phyloP scores from a whole-genome alignment of 2,797 vertebrate species.

The Echeneis naucrates region DNA sequence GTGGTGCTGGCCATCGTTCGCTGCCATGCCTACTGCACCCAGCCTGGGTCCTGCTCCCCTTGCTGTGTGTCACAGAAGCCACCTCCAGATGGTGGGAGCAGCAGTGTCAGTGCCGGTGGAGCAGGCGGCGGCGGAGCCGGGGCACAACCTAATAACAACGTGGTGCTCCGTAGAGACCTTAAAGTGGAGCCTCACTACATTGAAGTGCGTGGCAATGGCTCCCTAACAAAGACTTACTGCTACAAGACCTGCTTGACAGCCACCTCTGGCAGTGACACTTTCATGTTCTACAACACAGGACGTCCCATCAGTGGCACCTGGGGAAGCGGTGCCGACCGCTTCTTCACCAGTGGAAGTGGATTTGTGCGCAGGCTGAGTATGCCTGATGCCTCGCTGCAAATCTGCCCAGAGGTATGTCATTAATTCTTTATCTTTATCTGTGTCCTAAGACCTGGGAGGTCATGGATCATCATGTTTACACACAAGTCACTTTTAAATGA shows the following conservation, averaged over 20 bases:
- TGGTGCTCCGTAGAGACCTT: conserved; percentile 91
- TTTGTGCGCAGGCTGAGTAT: conserved; percentile 88
- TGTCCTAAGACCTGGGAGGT: conserved; percentile 12
- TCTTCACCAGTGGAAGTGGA: conserved; percentile 93
- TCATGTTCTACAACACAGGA: conserved; percentile 99
- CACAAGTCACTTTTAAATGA: not conserved
- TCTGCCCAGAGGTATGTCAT: conserved; percentile 83
- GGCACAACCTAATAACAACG: conserved; percentile 93
- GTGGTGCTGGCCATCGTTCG: conserved; percentile 93
- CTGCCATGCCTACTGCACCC: conserved; percentile 89
- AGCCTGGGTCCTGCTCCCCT: conserved; percentile 90
- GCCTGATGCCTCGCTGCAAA: conserved; percentile 85
- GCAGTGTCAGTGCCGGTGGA: conserved; percentile 75
- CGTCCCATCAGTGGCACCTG: conserved; percentile 91
- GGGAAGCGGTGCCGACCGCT: conserved; percentile 92
- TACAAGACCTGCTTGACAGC: conserved; percentile 97
- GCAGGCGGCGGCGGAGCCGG: conserved; percentile 55
- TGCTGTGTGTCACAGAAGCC: conserved; percentile 91
- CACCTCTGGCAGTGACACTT: conserved; percentile 97
- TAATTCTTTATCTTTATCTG: conserved; percentile 41
- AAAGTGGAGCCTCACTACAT: conserved; percentile 98
- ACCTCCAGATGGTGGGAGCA: conserved; percentile 82
- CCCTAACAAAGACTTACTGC: conserved; percentile 98
- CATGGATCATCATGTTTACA: conserved; percentile 30
- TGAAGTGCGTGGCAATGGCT: conserved; percentile 96